These are phyloP conservation scores for Nasonia oneida DNA, from an alignment of 2,888 invertebrate genomes.

Conservation along the genomic window DNA sequence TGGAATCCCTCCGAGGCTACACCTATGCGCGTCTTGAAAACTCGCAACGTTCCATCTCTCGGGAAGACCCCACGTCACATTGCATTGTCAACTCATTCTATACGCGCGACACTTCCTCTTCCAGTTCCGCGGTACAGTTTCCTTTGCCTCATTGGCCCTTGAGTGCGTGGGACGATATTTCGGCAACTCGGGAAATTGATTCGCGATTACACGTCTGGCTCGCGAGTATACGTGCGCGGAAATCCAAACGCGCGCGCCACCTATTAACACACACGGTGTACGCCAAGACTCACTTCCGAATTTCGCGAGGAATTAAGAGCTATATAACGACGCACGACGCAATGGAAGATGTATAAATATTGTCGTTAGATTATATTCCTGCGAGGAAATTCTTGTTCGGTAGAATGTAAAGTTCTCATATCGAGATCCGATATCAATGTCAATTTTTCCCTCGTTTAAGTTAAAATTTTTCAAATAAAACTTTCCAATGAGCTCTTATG, in stretches of 20 bases:
- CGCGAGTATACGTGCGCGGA: constrained; percentile 29
- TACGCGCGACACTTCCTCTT: neutral
- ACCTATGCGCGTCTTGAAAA: neutral
- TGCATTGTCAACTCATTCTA: neutral
- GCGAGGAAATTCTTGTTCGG: neutral
- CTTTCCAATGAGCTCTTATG: no score
- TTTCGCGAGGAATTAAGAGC: neutral
- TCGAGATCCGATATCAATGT: neutral
- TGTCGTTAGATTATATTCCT: neutral
- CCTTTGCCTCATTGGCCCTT: neutral
- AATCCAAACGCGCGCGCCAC: constrained; percentile 16
- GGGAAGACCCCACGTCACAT: neutral
- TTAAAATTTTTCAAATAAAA: no score
- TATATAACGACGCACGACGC: neutral
- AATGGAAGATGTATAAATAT: neutral
- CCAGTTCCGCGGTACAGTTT: neutral
- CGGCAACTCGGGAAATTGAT: constrained; percentile 43
- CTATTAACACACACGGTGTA: constrained; percentile 33
- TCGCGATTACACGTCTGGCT: constrained; percentile 40
- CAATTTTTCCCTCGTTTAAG: neutral
- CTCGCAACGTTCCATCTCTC: neutral
- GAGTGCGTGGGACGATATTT: constrained; percentile 15
- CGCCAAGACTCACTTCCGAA: constrained; percentile 10
- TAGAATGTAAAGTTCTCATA: neutral
- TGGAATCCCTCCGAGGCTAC: neutral